Percentiles rank a stretch among this genome's conserved stretches.
Evolutionary conservation across 2,888 invertebrate species (phyloP).

Genomic region (Pyrochroa serraticornis): DNA sequence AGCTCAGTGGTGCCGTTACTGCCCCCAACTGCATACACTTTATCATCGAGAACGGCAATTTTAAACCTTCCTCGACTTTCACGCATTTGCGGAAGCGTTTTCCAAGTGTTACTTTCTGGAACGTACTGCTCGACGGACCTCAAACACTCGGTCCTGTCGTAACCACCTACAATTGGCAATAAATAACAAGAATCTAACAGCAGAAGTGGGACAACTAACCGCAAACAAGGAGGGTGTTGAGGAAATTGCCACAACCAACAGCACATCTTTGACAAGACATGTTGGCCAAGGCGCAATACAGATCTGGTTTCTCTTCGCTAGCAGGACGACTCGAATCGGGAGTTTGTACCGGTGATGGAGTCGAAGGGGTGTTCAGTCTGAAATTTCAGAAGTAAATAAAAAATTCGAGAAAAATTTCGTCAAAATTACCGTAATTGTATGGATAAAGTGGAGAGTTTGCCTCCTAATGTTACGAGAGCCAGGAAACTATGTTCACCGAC

Average conservation of each 20-base stretch:
- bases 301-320: constrained; percentile 62
- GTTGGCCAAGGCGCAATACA: constrained; percentile 64
- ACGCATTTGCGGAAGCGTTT: constrained; percentile 71
- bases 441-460: constrained; percentile 67
- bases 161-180: constrained; percentile 64
- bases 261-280: constrained; percentile 76
- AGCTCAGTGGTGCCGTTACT: constrained; percentile 84
- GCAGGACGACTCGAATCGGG: constrained; percentile 54
- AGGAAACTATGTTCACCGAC: constrained; percentile 68
- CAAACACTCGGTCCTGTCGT: constrained; percentile 84
- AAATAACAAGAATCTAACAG: background rate
- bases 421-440: constrained; percentile 61
- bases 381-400: background rate
- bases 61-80: constrained; percentile 80
- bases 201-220: constrained; percentile 61
- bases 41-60: constrained; percentile 70
- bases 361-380: constrained; percentile 56
- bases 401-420: background rate
- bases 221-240: constrained; percentile 76
- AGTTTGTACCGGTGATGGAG: constrained; percentile 56
- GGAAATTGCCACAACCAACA: constrained; percentile 74
- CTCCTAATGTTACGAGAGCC: constrained; percentile 68
- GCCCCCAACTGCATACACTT: constrained; percentile 81
- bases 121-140: constrained; percentile 77
- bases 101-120: constrained; percentile 73